A percentile compares a stretch with the other conserved stretches of the same genome.
These are phyloP conservation scores for Sinocyclocheilus anophthalmus DNA, from an alignment of 2,113 vertebrate genomes.

Conservation along the genomic window DNA sequence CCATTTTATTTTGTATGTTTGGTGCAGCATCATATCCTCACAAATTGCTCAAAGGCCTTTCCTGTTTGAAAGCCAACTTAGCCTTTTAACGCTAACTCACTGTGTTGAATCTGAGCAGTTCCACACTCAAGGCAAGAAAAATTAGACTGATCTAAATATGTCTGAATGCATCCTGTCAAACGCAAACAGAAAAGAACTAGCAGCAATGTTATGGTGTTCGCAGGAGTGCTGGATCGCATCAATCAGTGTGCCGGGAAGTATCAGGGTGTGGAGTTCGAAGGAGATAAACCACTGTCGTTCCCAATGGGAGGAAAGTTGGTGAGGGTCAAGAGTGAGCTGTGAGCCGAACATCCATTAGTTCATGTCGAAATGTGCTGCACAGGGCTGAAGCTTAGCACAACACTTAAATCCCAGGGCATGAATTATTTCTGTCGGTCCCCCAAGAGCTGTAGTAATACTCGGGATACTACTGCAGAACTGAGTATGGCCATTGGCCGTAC, in stretches of 20 bases:
- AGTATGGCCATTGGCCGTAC: neutral
- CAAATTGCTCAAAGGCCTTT: conserved; percentile 56
- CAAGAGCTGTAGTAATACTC: neutral
- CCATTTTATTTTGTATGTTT: conserved; percentile 41
- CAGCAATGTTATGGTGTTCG: conserved; percentile 8
- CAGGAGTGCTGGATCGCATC: neutral
- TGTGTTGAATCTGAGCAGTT: conserved; percentile 48
- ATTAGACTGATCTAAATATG: conserved; percentile 55
- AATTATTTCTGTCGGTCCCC: neutral
- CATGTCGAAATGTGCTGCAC: conserved; percentile 27
- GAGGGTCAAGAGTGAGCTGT: conserved; percentile 38
- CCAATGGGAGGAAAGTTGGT: neutral
- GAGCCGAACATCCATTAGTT: conserved; percentile 38
- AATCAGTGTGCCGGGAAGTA: neutral
- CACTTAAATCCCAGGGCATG: neutral
- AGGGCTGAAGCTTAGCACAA: conserved; percentile 30
- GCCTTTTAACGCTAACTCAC: conserved; percentile 46
- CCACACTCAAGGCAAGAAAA: conserved; percentile 45
- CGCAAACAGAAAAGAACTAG: neutral
- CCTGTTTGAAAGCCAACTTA: conserved; percentile 27
- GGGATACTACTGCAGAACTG: neutral
- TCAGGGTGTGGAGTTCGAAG: neutral
- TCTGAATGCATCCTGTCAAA: conserved; percentile 50
- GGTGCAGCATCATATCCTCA: conserved; percentile 35
- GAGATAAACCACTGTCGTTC: neutral